Base-by-base conservation (phyloP, 2,797 vertebrate species). In the Saxicola maurus region DNA sequence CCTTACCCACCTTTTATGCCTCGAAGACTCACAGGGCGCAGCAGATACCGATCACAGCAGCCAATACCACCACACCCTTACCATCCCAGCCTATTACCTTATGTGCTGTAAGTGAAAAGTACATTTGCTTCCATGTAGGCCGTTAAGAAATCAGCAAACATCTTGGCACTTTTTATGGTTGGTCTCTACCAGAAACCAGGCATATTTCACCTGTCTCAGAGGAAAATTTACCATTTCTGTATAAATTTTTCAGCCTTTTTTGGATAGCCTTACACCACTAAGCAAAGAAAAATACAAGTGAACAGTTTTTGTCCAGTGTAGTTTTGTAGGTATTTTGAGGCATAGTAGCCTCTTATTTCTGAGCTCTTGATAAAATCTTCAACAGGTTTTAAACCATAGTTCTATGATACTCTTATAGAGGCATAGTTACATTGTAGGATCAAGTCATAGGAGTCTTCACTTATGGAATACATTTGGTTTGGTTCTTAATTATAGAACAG, bases 1-100 rank as follows among this genome's bases (percentile, higher is more conserved):
- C 98, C 98, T 86, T 99, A 99, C 94, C 98, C 98, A 86, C 98
- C 99, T 76, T 99, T 99, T 94, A 98, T 99, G 98, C 98, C 98
- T 96, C 98, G 98, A 71, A 98, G 98, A 96, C 98, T 99, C 92
- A 97, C 98, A 77, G 98, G 98, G 87, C 98, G 98, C 60, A 98
- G 98, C 79, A 98, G 99, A 93, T 99, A 98, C 74, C 98, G 98
- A 86, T 98, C 99, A 40, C 99, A 98, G 94, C 99, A 99, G 94
- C 96, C 98, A 28, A 96, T 98, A 49, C 98, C 99, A n/a, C 98
- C 98, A 6, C 98, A 99, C 28, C 98, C 99, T 23, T 99, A 99
- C 94, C 98, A 99, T 96, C 98, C 98, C 91, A 99, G 98, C 97
- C 98, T 99, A 96, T 98, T 99, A 95, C 99, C 99, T 95, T 99